These are phyloP conservation scores for Matsumyia berberina DNA, from an alignment of 2,888 invertebrate species.

Conservation along the genomic window DNA sequence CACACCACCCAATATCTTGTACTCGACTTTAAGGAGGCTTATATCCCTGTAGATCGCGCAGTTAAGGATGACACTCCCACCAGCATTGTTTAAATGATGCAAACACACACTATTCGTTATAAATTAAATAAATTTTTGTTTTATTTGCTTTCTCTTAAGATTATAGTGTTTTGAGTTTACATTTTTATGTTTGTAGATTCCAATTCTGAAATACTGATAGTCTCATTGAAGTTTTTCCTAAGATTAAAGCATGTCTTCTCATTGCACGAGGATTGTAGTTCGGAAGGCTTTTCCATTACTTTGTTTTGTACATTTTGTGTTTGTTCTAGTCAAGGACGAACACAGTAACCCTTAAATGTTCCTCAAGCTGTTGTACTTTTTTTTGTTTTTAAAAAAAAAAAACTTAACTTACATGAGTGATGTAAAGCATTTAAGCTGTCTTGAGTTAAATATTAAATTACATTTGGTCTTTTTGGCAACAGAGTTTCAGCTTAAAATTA, in stretches of 20 bases:
- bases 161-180: not conserved
- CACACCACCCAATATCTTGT: too few species aligned
- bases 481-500: slow-evolving; percentile 8
- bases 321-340: too few species aligned
- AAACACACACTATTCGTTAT: not conserved
- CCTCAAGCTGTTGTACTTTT: too few species aligned
- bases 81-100: too few species aligned
- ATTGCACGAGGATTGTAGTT: too few species aligned
- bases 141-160: not conserved
- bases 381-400: too few species aligned
- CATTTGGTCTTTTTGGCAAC: slow-evolving; percentile 32
- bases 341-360: too few species aligned
- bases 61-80: too few species aligned
- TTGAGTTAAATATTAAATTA: slow-evolving; percentile 29
- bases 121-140: slow-evolving; percentile 13
- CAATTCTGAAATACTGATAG: slow-evolving; percentile 57
- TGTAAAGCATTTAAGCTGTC: slow-evolving; percentile 47
- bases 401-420: slow-evolving; percentile 19
- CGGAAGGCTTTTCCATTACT: too few species aligned
- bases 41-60: too few species aligned
- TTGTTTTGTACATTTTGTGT: too few species aligned
- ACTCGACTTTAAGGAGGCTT: too few species aligned
- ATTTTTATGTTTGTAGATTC: not conserved
- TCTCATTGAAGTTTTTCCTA: slow-evolving; percentile 34
- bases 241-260: not conserved